phyloP scores from a whole-genome alignment of 2,113 vertebrate genomes.

The Cacatua alba region DNA sequence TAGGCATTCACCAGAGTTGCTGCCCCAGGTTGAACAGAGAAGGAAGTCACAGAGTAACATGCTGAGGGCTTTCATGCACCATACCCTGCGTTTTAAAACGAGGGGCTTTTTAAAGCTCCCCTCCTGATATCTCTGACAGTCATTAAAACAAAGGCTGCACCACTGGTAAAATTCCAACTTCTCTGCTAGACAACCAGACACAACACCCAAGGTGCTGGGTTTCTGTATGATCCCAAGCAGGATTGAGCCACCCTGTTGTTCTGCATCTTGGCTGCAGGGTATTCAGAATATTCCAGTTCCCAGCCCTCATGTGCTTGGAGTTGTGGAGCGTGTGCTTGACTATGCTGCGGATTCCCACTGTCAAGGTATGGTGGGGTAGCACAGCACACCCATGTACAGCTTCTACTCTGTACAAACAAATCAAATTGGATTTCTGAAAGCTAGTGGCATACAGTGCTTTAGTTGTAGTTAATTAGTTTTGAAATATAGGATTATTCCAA shows the following conservation, averaged over 20 bases:
- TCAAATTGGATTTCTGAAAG: neutral
- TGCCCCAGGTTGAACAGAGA: neutral
- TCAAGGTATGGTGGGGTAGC: neutral
- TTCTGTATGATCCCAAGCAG: rapidly evolving
- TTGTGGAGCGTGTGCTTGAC: neutral
- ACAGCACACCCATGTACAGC: rapidly evolving
- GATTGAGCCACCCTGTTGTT: neutral
- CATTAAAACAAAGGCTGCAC: neutral
- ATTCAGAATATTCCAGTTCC: neutral
- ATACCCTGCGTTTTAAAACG: neutral
- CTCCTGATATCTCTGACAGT: neutral
- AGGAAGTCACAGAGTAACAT: neutral
- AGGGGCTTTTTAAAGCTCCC: neutral
- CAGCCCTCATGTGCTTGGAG: neutral
- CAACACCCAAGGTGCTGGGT: neutral
- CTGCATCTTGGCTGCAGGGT: neutral
- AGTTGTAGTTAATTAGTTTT: constrained; percentile 60
- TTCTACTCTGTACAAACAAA: neutral
- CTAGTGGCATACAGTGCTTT: neutral
- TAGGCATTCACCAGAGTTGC: neutral
- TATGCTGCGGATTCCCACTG: neutral
- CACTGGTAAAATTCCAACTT: neutral
- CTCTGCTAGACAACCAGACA: neutral
- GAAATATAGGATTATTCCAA: constrained; percentile 23
- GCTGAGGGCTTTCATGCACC: neutral